Percentiles rank a stretch among this genome's conserved stretches.
phyloP scores from a whole-genome alignment of 2,888 invertebrate genomes.

The Acleris emargana region DNA sequence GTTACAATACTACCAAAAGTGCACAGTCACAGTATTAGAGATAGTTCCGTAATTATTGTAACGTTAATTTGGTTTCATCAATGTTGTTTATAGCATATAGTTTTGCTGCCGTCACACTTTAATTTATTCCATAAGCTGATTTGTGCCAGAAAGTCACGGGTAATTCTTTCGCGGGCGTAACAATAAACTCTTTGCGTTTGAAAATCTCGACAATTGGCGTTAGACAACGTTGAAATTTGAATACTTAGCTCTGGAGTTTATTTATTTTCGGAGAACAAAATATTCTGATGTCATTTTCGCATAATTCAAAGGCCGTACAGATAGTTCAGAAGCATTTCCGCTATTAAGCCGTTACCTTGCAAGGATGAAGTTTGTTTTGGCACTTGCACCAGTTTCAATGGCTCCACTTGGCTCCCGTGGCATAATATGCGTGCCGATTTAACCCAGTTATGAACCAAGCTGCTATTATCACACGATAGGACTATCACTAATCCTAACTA shows the following conservation, averaged over 20 bases:
- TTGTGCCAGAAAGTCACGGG: conserved; percentile 33
- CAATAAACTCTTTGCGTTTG: conserved; percentile 23
- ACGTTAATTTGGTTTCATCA: neutral
- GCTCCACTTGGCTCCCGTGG: conserved; percentile 44
- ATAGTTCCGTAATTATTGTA: too few species aligned
- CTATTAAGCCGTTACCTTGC: conserved; percentile 40
- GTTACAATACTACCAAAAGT: too few species aligned
- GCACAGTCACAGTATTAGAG: too few species aligned
- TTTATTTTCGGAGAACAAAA: conserved; percentile 30
- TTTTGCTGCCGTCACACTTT: neutral
- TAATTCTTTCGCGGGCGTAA: conserved; percentile 26
- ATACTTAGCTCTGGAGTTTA: conserved; percentile 28
- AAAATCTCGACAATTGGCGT: conserved; percentile 34
- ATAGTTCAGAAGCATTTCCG: conserved; percentile 31
- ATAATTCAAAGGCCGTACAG: conserved; percentile 32
- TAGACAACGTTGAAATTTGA: conserved; percentile 26
- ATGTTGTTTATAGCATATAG: neutral
- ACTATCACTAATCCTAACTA: conserved; percentile 34
- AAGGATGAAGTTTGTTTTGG: conserved; percentile 46
- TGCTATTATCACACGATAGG: conserved; percentile 30
- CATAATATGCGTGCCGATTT: conserved; percentile 40
- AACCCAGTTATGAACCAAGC: conserved; percentile 40
- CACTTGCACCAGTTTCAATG: conserved; percentile 39
- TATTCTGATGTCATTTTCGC: conserved; percentile 31
- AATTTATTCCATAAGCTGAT: conserved; percentile 24